Evolutionary conservation across 2,888 invertebrate genomes (phyloP), one percentile per base, ranked within the genome.

Genomic region (Phorcus lineatus): DNA sequence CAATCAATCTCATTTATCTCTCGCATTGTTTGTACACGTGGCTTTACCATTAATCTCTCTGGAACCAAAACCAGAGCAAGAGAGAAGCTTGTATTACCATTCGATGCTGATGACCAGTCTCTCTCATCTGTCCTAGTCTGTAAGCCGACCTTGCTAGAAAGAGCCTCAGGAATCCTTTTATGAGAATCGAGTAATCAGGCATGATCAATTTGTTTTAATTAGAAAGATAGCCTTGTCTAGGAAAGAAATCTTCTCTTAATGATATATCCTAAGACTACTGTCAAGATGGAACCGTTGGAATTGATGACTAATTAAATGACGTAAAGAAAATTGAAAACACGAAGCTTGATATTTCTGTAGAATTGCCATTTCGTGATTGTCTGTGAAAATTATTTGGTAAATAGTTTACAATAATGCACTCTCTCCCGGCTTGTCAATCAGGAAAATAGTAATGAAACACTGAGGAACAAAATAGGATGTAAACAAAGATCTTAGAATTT

Each of bases 201-300:
- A 28, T 62, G 62, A 62, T 62, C 28, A 28, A 24, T 62, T 62
- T 62, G 28, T 62, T 62, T 62, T 62, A 62, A 62, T 62, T 62
- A 57, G 24, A 57, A 16, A 19, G 4, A 13, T 24, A 28, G 62
- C 19, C 16, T 62, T 62, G 16, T 24, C 62, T 62, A 62, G 22
- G 24, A 24, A 62, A 13, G 24, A 24, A 11, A 19, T 24, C 62
- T 24, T 17, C 28, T 24, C 3, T 13, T 24, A 28, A 62, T 22
- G 62, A 28, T 28, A 62, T 16, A 62, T 47, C 47, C 1, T 1
- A 47, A 47, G 47, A 13, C 13, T 11, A 11, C 4, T 47, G 9
- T 47, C 11, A 47, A 11, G 11, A 4, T 47, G 47, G 47, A 47
- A 47, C 47, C 47, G 4, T 13, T 47, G 47, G 47, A 47, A 47